phyloP scores from a whole-genome alignment of 2,888 invertebrate genomes.

The Temnothorax ravouxi region DNA sequence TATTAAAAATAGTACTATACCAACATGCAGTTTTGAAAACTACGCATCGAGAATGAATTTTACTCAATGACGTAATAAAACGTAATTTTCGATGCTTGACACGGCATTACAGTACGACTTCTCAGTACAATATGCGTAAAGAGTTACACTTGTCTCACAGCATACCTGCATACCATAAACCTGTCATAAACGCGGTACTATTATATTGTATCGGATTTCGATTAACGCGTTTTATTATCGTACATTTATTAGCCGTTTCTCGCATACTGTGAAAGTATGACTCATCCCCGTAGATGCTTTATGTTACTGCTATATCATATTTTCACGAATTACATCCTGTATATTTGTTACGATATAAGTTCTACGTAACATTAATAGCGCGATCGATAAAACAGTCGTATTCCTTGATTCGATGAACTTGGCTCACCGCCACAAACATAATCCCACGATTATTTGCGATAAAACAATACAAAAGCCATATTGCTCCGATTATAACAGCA shows the following conservation, averaged over 20 bases:
- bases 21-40: constrained; percentile 32
- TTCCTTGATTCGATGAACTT: constrained; percentile 47
- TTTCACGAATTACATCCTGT: constrained; percentile 7
- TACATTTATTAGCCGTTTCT: constrained; percentile 25
- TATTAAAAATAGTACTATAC: constrained; percentile 60
- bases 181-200: not conserved
- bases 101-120: not conserved
- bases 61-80: constrained; percentile 29
- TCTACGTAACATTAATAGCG: not conserved
- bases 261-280: not conserved
- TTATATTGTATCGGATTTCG: constrained; percentile 19
- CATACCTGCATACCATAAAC: not conserved
- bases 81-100: constrained; percentile 9
- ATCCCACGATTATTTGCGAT: constrained; percentile 52
- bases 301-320: constrained; percentile 11
- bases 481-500: constrained; percentile 57
- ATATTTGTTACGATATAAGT: constrained; percentile 16
- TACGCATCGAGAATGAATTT: constrained; percentile 27
- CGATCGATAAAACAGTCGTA: constrained; percentile 45
- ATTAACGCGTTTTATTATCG: constrained; percentile 38
- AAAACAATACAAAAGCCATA: constrained; percentile 62
- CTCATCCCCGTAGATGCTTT: not conserved
- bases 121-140: not conserved
- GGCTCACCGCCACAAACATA: constrained; percentile 35
- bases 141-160: constrained; percentile 12